Evolutionary conservation across 2,888 invertebrate species (phyloP).

Genomic region (Flexamia atlantica): DNA sequence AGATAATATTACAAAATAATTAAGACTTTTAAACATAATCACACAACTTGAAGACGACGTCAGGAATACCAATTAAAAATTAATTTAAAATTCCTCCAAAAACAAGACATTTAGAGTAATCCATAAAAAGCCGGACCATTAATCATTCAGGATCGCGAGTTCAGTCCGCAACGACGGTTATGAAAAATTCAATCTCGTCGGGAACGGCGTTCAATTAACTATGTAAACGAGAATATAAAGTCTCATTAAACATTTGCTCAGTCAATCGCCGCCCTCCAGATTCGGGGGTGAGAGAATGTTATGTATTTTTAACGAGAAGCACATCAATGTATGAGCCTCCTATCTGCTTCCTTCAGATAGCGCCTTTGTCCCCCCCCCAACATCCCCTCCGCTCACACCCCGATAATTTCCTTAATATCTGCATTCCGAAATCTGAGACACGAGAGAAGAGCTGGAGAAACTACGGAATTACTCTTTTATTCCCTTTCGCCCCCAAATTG

Average conservation of each 20-base stretch:
- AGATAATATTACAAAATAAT: too few relatives aligned
- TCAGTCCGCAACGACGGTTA: slow-evolving; percentile 8
- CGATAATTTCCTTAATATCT: slow-evolving; percentile 51
- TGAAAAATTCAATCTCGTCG: slow-evolving; percentile 47
- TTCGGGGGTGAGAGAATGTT: slow-evolving; percentile 30
- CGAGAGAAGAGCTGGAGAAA: neutral
- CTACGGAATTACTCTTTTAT: slow-evolving; percentile 26
- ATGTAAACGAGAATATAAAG: slow-evolving; percentile 49
- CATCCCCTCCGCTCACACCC: neutral
- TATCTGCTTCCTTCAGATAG: slow-evolving; percentile 43
- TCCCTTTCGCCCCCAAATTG: slow-evolving; percentile 1
- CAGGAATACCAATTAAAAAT: neutral
- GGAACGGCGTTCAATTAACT: slow-evolving; percentile 56
- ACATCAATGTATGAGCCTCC: slow-evolving; percentile 49
- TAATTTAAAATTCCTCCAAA: neutral
- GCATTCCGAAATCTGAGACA: slow-evolving; percentile 15
- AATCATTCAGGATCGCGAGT: neutral
- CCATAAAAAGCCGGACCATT: neutral
- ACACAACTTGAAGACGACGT: too few relatives aligned
- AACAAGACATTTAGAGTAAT: neutral
- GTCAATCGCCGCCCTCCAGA: slow-evolving; percentile 7
- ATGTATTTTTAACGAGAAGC: slow-evolving; percentile 55
- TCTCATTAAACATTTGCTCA: slow-evolving; percentile 25
- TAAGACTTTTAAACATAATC: too few relatives aligned
- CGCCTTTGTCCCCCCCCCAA: neutral